Base-by-base conservation (phyloP, 2,888 invertebrate species). In the Opisthograptis luteolata region DNA sequence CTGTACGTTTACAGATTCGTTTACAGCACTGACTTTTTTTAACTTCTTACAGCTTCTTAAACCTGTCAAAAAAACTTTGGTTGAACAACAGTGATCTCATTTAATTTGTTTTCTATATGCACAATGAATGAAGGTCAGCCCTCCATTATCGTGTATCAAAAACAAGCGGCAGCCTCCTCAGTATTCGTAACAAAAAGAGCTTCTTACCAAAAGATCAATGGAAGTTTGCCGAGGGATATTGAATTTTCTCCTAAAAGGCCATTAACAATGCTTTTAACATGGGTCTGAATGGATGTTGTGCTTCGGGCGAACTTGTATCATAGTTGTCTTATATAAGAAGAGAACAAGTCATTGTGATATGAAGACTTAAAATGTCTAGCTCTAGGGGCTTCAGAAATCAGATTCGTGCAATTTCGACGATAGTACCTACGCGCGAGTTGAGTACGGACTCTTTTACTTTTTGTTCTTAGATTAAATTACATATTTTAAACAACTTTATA, bases 201-300 rank as follows among this genome's bases (percentile, higher is more conserved):
- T 58, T 60, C 58, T 56, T 45, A 47, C 61, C 49, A 69, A 74
- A 76, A 70, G 73, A 74, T 72, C 76, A 73, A 69, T 76, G 64
- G 58, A 67, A 71, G 70, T 78, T 75, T 72, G 62, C 55, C 48
- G 50, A 54, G 63, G 64, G 63, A 69, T 81, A 80, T 81, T 77
- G 76, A 76, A 77, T 81, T 79, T 76, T 68, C 69, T 65, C 66
- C 60, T 68, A 69, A 71, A 73, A 72, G 68, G 60, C 63, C 63
- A 57, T 68, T 66, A 73, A 83, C 77, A 84, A 84, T 75, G 75
- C 68, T 60, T 65, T 66, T 81, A 80, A 81, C 73, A 64, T 71
- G 73, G 73, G 71, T 75, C 66, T 52, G 56, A 61, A 63, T 58
- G 62, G 65, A 59, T 58, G 60, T 47, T 50, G 56, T 58, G 34